Evolutionary conservation across 2,113 vertebrate genomes (phyloP).

Genomic region (Nematolebias whitei): DNA sequence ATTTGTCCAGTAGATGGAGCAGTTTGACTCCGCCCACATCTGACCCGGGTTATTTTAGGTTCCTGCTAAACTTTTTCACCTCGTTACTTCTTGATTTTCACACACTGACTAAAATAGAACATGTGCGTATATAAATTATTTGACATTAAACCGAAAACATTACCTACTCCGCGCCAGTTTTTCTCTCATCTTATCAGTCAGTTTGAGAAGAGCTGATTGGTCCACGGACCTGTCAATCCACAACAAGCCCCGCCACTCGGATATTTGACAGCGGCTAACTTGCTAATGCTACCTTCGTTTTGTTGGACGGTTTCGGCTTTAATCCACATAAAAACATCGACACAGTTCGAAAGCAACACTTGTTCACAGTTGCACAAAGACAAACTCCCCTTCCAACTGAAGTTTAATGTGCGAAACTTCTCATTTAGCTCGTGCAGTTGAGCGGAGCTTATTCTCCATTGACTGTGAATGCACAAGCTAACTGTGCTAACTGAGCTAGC

Average conservation of each 20-base stretch:
- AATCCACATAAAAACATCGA: neutral
- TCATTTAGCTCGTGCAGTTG: neutral
- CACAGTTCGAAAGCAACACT: neutral
- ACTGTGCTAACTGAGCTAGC: slow-evolving; percentile 43
- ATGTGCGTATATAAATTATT: neutral
- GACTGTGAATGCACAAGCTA: slow-evolving; percentile 44
- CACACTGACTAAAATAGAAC: too few relatives aligned
- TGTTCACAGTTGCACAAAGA: neutral
- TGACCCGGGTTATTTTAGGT: too few relatives aligned
- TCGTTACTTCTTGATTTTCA: too few relatives aligned
- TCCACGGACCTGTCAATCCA: slow-evolving; percentile 2
- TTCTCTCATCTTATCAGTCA: neutral
- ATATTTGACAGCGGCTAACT: slow-evolving; percentile 50
- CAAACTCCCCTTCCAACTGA: fast-evolving
- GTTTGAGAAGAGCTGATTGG: slow-evolving; percentile 31
- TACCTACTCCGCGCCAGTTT: too few relatives aligned
- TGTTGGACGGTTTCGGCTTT: too few relatives aligned
- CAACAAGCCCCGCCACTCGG: slow-evolving; percentile 2
- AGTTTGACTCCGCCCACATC: neutral
- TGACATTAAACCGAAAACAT: neutral
- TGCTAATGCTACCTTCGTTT: slow-evolving; percentile 54
- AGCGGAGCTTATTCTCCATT: slow-evolving; percentile 25
- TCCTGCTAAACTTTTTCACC: too few relatives aligned
- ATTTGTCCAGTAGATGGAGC: neutral
- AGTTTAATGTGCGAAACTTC: neutral